Evolutionary conservation across 2,113 vertebrate species (phyloP).

Genomic region (Merops nubicus): DNA sequence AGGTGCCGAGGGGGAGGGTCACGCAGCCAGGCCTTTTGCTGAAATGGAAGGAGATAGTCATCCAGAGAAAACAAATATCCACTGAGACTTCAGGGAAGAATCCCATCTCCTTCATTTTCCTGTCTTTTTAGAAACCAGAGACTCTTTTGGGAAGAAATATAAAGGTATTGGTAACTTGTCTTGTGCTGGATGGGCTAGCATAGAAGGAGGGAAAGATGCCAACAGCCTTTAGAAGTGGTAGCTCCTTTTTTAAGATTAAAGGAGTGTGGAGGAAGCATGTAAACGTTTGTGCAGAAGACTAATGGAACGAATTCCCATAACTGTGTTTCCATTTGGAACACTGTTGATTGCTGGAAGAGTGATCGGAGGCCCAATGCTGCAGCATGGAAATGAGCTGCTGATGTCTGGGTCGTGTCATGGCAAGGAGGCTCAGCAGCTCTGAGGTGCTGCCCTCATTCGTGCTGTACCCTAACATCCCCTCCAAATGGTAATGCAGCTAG

Average conservation of each 20-base stretch:
- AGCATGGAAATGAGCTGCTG: accelerated
- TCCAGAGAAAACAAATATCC: background rate
- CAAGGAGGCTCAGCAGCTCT: background rate
- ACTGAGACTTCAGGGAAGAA: background rate
- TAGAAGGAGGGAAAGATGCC: background rate
- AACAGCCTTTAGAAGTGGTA: background rate
- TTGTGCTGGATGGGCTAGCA: background rate
- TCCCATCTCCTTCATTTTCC: background rate
- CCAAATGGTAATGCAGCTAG: background rate
- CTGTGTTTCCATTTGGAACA: background rate
- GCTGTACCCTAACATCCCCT: background rate
- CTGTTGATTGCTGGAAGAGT: background rate
- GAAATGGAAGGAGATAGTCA: slow-evolving; percentile 2
- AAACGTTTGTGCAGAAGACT: background rate
- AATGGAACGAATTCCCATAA: background rate
- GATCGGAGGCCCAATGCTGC: background rate
- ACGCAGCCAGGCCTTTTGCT: background rate
- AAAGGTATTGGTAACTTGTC: background rate
- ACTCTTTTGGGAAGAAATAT: background rate
- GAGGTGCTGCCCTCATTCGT: accelerated
- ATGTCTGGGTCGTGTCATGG: background rate
- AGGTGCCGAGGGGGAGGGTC: slow-evolving; percentile 63
- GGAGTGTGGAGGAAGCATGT: background rate
- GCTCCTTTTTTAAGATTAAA: background rate
- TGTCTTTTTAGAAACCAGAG: background rate